These are phyloP conservation scores for Andrena bucephala DNA, from an alignment of 2,888 invertebrate species.

Conservation along the genomic window DNA sequence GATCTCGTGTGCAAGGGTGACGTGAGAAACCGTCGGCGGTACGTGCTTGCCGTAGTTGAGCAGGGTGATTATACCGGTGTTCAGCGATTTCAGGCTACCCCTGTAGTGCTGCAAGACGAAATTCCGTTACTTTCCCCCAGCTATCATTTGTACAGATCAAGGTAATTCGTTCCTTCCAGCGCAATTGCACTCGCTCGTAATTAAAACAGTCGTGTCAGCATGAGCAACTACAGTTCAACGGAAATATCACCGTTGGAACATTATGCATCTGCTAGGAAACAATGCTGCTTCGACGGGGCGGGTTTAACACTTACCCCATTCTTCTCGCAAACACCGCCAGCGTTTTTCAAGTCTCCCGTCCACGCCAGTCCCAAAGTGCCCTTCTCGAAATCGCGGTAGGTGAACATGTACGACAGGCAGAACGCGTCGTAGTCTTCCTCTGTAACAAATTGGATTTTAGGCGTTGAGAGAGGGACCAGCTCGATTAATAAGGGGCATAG, in stretches of 20 bases:
- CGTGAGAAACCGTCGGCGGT: conserved; percentile 97
- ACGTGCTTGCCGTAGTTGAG: conserved; percentile 98
- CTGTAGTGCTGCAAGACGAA: conserved; percentile 91
- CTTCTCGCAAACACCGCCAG: conserved; percentile 98
- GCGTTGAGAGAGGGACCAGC: too few relatives aligned
- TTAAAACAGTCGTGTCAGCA: not conserved
- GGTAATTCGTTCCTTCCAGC: not conserved
- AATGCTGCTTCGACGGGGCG: not conserved
- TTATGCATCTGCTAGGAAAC: too few relatives aligned
- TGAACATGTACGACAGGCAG: conserved; percentile 99
- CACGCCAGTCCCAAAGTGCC: conserved; percentile 97
- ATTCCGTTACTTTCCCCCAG: conserved; percentile 36
- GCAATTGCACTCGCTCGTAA: not conserved
- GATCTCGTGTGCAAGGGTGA: conserved; percentile 98
- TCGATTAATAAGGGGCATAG: too few relatives aligned
- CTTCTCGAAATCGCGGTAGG: conserved; percentile 97
- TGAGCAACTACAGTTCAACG: not conserved
- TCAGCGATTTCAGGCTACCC: conserved; percentile 95
- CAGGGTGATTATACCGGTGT: conserved; percentile 99
- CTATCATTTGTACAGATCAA: conserved; percentile 13
- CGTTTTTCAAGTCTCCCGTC: conserved; percentile 97
- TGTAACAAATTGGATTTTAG: conserved; percentile 84
- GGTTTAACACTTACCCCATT: conserved; percentile 90
- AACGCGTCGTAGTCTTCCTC: conserved; percentile 98
- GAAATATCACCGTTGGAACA: not conserved